These are phyloP conservation scores for Callipepla californica DNA, from an alignment of 2,113 vertebrate genomes.

Conservation along the genomic window DNA sequence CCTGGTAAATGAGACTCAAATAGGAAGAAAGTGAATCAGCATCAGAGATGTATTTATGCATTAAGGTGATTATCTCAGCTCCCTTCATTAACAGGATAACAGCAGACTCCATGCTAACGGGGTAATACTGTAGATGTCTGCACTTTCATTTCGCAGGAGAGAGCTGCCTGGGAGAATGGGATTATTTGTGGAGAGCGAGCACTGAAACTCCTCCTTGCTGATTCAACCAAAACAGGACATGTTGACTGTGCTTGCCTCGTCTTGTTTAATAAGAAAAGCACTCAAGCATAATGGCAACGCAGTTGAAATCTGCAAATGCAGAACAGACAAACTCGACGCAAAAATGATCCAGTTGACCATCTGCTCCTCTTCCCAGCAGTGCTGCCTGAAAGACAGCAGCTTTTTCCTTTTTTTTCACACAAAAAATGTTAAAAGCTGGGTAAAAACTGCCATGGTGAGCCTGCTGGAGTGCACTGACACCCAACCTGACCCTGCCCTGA, in stretches of 20 bases:
- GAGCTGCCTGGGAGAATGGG: conserved; percentile 60
- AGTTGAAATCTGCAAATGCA: not conserved
- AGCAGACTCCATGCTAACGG: conserved; percentile 42
- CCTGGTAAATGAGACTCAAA: conserved; percentile 5
- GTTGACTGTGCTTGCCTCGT: not conserved
- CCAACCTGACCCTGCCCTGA: too few species aligned
- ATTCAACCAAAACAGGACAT: not conserved
- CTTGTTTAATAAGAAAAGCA: not conserved
- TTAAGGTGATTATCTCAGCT: conserved; percentile 67
- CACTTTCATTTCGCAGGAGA: conserved; percentile 29
- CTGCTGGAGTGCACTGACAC: not conserved
- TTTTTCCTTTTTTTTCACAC: not conserved
- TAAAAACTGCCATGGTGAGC: not conserved
- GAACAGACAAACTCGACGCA: conserved; percentile 1
- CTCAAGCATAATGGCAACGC: not conserved
- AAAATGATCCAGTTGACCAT: not conserved
- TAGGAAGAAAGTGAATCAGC: conserved; percentile 65
- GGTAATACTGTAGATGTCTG: conserved; percentile 57
- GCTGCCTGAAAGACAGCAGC: not conserved
- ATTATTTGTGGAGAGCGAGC: not conserved
- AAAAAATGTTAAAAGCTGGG: not conserved
- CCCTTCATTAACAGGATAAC: conserved; percentile 52
- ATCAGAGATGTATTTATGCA: conserved; percentile 30
- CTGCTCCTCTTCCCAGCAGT: not conserved
- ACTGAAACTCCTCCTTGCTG: conserved; percentile 57